phyloP scores from a whole-genome alignment of 2,113 vertebrate species.

The Pteruthius melanotis region DNA sequence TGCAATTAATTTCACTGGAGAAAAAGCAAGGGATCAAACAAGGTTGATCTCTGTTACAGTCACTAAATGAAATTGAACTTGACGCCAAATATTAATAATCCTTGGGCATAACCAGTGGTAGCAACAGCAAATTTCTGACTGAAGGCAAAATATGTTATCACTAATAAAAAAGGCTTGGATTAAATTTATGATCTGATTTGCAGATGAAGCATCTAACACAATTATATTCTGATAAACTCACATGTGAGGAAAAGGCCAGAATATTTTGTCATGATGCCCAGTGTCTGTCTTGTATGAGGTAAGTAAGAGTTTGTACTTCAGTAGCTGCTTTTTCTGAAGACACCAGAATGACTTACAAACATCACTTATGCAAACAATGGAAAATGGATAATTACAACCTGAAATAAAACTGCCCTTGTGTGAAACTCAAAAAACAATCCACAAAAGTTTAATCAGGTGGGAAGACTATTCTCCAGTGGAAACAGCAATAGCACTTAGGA shows the following conservation, averaged over 20 bases:
- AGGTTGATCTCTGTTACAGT: conserved; percentile 19
- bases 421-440: neutral
- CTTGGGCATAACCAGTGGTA: neutral
- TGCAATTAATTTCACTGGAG: conserved; percentile 49
- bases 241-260: neutral
- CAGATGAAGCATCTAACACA: neutral
- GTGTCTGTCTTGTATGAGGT: neutral
- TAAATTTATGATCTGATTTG: neutral
- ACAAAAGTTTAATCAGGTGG: neutral
- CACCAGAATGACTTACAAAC: neutral
- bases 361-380: neutral
- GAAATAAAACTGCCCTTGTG: neutral
- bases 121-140: conserved; percentile 22
- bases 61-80: conserved; percentile 38
- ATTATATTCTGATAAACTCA: neutral
- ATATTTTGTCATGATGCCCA: neutral
- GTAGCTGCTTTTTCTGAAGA: neutral
- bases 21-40: conserved; percentile 43
- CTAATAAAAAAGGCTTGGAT: neutral
- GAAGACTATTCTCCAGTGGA: neutral
- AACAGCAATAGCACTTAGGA: neutral
- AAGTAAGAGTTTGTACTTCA: neutral
- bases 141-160: neutral
- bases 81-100: conserved; percentile 43
- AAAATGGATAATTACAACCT: neutral